These are phyloP conservation scores for Homarus americanus DNA, from an alignment of 1,140 invertebrate genomes.

Conservation along the genomic window DNA sequence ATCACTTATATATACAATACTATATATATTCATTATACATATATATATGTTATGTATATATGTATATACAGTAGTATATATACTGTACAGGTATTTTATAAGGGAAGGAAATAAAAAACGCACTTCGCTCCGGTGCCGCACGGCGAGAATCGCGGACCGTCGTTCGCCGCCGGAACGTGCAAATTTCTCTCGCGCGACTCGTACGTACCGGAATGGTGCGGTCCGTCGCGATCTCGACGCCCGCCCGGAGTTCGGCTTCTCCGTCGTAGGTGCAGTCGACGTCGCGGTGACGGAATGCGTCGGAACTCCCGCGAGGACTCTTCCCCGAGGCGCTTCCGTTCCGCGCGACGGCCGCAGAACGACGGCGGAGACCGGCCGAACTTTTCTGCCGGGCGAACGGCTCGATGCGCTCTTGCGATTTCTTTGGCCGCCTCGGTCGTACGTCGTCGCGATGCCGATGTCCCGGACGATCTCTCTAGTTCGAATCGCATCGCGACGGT, in stretches of 20 bases:
- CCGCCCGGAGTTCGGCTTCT: no score
- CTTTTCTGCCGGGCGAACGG: no score
- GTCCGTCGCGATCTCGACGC: no score
- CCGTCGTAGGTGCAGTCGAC: no score
- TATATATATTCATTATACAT: neutral
- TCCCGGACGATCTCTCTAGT: neutral
- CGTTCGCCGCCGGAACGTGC: neutral
- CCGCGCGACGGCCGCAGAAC: no score
- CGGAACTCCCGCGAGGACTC: no score
- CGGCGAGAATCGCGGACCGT: neutral
- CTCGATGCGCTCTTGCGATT: neutral
- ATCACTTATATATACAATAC: neutral
- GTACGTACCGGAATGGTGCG: neutral
- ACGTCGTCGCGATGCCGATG: neutral
- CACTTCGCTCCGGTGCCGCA: no score
- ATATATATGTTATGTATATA: neutral
- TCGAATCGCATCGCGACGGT: neutral
- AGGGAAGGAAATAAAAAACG: neutral
- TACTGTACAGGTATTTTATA: neutral
- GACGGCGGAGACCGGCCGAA: no score
- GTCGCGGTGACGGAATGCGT: no score
- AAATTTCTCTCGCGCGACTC: neutral
- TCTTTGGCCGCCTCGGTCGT: neutral
- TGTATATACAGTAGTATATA: neutral
- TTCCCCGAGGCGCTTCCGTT: no score